A percentile compares a stretch with the other conserved stretches of the same genome.
These are phyloP conservation scores for Lophius piscatorius DNA, from an alignment of 2,113 vertebrate species.

Conservation along the genomic window DNA sequence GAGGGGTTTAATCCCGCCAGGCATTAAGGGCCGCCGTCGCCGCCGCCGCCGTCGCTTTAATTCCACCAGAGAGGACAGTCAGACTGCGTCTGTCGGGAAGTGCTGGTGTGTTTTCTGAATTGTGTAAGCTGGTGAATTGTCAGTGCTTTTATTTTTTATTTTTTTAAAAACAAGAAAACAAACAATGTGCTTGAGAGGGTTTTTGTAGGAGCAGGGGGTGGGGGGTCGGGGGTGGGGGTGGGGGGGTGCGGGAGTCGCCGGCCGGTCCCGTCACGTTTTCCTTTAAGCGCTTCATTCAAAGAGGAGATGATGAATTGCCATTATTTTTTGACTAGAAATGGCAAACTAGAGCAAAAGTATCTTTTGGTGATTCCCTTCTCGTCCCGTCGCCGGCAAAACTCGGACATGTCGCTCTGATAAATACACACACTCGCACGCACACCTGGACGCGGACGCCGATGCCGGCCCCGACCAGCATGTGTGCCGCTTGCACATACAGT, in stretches of 20 bases:
- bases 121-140: slow-evolving; percentile 71
- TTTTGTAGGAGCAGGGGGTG: slow-evolving; percentile 52
- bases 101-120: slow-evolving; percentile 82
- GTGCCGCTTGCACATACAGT: slow-evolving; percentile 58
- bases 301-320: slow-evolving; percentile 62
- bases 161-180: slow-evolving; percentile 60
- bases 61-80: slow-evolving; percentile 65
- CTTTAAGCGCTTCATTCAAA: slow-evolving; percentile 72
- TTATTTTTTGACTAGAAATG: slow-evolving; percentile 81
- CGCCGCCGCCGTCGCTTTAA: slow-evolving; percentile 42
- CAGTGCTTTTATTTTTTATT: too few relatives aligned
- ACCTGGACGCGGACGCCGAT: slow-evolving; percentile 43
- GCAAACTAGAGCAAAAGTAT: slow-evolving; percentile 77
- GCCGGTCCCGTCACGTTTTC: slow-evolving; percentile 59
- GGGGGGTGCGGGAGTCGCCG: slow-evolving; percentile 14
- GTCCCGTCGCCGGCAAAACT: slow-evolving; percentile 45
- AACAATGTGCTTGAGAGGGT: slow-evolving; percentile 67
- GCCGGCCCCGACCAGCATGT: slow-evolving; percentile 39
- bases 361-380: slow-evolving; percentile 79
- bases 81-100: slow-evolving; percentile 73
- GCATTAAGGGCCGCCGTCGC: slow-evolving; percentile 50
- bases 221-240: slow-evolving; percentile 34
- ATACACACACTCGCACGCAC: slow-evolving; percentile 69
- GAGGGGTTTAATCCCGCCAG: slow-evolving; percentile 55
- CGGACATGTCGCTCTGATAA: slow-evolving; percentile 62